A percentile compares a stretch with the other conserved stretches of the same genome.
These are phyloP conservation scores for Emberiza fucata DNA, from an alignment of 2,113 vertebrate genomes.

Conservation along the genomic window DNA sequence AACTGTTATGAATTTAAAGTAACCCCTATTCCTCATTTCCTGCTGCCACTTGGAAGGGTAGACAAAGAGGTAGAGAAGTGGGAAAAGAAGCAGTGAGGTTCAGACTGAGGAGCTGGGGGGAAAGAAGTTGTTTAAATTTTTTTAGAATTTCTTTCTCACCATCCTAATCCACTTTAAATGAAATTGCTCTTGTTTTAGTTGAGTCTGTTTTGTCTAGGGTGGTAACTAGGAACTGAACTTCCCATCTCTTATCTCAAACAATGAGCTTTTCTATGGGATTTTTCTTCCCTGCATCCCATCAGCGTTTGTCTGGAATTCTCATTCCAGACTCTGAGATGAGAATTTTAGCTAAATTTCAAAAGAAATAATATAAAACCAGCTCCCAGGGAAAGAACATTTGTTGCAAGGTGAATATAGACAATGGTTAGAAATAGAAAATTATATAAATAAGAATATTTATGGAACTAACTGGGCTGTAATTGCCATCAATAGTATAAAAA, in stretches of 20 bases:
- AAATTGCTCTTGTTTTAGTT: not conserved
- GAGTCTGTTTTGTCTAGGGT: not conserved
- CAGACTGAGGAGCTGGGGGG: accelerated
- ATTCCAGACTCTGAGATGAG: not conserved
- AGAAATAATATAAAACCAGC: not conserved
- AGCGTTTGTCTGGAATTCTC: not conserved
- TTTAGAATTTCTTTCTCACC: not conserved
- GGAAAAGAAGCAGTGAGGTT: not conserved
- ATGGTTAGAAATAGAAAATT: not conserved
- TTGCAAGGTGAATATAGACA: not conserved
- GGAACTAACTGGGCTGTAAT: not conserved
- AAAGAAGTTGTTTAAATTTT: not conserved
- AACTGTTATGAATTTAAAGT: not conserved
- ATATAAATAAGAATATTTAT: not conserved
- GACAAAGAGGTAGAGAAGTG: not conserved
- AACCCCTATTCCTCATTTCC: not conserved
- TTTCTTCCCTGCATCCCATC: not conserved
- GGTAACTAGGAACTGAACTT: not conserved
- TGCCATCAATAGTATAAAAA: not conserved
- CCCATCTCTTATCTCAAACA: not conserved
- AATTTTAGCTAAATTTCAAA: not conserved
- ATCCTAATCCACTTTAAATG: not conserved
- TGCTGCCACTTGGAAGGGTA: accelerated
- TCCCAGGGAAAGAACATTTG: not conserved
- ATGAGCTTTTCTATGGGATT: not conserved